These are phyloP conservation scores for Lateolabrax maculatus DNA, from an alignment of 2,797 vertebrate species.

Conservation along the genomic window DNA sequence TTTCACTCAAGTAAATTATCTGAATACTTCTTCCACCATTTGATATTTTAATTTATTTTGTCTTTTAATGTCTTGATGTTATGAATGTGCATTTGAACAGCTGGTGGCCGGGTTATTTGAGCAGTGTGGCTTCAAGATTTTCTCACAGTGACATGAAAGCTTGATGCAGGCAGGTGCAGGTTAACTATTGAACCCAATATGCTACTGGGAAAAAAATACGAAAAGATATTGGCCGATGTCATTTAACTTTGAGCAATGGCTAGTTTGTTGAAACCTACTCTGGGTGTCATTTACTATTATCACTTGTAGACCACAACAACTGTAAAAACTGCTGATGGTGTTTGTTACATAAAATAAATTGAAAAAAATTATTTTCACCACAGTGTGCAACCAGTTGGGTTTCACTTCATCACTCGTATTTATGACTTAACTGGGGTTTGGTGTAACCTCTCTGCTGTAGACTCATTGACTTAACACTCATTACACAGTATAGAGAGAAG, in stretches of 20 bases:
- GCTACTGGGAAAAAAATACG: background rate
- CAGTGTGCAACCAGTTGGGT: constrained; percentile 37
- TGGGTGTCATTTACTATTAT: background rate
- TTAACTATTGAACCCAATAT: constrained; percentile 7
- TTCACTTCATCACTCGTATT: constrained; percentile 53
- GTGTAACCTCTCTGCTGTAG: constrained; percentile 35
- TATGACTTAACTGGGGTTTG: constrained; percentile 46
- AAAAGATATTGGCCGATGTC: background rate
- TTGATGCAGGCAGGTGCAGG: background rate
- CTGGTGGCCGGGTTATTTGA: background rate
- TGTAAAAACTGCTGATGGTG: constrained; percentile 12
- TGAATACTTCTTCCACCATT: background rate
- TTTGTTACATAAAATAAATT: constrained; percentile 7
- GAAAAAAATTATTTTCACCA: constrained; percentile 1
- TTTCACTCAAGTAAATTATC: background rate
- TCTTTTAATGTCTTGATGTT: background rate
- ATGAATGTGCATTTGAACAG: background rate
- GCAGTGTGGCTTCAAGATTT: background rate
- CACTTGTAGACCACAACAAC: background rate
- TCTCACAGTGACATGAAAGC: background rate
- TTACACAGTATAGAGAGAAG: constrained; percentile 4
- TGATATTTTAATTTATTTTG: background rate
- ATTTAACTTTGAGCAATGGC: background rate
- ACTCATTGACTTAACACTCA: constrained; percentile 44
- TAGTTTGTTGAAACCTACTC: background rate